Percentiles rank a stretch among this genome's conserved stretches.
These are phyloP conservation scores for Phyllostomus discolor DNA, from an alignment of 2,113 vertebrate genomes.

Conservation along the genomic window DNA sequence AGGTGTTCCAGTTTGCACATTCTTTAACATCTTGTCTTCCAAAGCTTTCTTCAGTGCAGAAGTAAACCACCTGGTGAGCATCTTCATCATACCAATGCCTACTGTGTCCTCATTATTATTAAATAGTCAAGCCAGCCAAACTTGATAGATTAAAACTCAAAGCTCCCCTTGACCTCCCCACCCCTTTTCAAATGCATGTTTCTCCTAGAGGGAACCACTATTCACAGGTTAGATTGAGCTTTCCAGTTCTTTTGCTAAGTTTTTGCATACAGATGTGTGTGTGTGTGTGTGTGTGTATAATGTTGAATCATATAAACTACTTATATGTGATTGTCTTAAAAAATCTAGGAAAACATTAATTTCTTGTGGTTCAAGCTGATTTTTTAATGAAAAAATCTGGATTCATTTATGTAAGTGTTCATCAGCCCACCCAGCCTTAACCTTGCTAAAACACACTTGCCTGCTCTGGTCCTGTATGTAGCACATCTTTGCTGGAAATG, in stretches of 20 bases:
- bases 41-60: neutral
- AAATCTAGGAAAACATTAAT: neutral
- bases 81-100: neutral
- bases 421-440: neutral
- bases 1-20: fast-evolving
- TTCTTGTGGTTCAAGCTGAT: neutral
- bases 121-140: neutral
- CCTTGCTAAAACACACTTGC: neutral
- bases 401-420: neutral
- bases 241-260: neutral
- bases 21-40: neutral
- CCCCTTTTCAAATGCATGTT: fast-evolving
- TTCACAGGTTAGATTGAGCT: fast-evolving
- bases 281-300: neutral
- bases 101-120: neutral
- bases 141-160: neutral
- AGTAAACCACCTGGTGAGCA: neutral
- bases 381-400: neutral
- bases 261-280: neutral
- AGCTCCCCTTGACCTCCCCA: too few species aligned
- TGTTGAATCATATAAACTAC: neutral
- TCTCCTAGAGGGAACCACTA: neutral
- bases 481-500: neutral
- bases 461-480: fast-evolving
- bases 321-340: neutral